phyloP scores from a whole-genome alignment of 1,140 invertebrate genomes.

The Drosophila sturtevanti region DNA sequence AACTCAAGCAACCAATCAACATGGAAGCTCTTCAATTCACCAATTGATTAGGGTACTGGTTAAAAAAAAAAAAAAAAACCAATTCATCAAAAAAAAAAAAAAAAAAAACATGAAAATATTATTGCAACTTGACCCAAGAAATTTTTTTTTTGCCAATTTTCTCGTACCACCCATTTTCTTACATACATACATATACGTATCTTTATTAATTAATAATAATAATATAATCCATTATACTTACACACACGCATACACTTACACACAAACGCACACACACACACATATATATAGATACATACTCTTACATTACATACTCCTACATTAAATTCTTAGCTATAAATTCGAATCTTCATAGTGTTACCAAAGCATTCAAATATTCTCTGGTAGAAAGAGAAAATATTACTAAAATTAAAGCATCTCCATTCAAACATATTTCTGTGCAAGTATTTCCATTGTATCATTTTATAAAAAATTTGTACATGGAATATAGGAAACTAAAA shows the following conservation, averaged over 20 bases:
- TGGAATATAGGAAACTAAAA: too few relatives aligned
- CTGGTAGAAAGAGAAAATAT: too few relatives aligned
- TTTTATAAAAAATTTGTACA: too few relatives aligned
- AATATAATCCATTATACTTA: slow-evolving; percentile 12
- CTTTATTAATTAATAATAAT: slow-evolving; percentile 42
- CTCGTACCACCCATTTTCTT: slow-evolving; percentile 41
- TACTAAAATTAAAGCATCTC: too few relatives aligned
- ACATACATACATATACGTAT: slow-evolving; percentile 26
- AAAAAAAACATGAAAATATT: slow-evolving; percentile 28
- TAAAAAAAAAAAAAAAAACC: slow-evolving; percentile 43
- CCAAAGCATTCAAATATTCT: too few relatives aligned
- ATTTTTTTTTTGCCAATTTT: slow-evolving; percentile 49
- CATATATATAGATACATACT: too few relatives aligned
- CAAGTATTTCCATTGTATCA: too few relatives aligned
- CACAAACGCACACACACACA: slow-evolving; percentile 5
- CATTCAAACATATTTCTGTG: too few relatives aligned
- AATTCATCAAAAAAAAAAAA: slow-evolving; percentile 35
- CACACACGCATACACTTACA: slow-evolving; percentile 9
- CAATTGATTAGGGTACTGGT: slow-evolving; percentile 69
- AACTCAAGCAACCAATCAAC: slow-evolving; percentile 27
- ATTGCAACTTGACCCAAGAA: slow-evolving; percentile 49
- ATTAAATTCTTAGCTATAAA: slow-evolving; percentile 33
- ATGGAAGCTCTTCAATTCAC: slow-evolving; percentile 41
- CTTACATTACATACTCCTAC: too few relatives aligned
- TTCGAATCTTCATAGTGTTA: slow-evolving; percentile 25